These are phyloP conservation scores for Agrilus biguttatus DNA, from an alignment of 2,888 invertebrate genomes.

Conservation along the genomic window DNA sequence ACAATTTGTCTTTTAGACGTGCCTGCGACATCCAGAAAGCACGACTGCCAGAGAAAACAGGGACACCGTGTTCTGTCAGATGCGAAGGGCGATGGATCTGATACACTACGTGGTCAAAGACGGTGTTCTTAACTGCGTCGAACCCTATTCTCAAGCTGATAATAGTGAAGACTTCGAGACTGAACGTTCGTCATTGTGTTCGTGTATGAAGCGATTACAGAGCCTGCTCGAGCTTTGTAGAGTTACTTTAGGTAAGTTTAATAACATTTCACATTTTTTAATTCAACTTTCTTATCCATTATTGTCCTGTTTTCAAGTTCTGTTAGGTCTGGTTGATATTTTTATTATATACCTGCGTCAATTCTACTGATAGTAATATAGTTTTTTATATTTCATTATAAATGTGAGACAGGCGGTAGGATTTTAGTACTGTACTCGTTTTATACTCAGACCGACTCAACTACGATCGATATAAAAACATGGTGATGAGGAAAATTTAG, in stretches of 20 bases:
- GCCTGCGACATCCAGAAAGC: constrained; percentile 88
- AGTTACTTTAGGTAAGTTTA: constrained; percentile 43
- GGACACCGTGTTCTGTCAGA: constrained; percentile 96
- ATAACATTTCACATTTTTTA: background rate
- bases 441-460: no score
- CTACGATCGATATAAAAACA: no score
- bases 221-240: constrained; percentile 76
- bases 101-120: constrained; percentile 96
- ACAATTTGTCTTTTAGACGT: constrained; percentile 44
- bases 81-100: constrained; percentile 92
- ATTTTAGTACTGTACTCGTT: no score
- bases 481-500: no score
- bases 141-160: constrained; percentile 22
- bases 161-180: constrained; percentile 49
- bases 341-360: no score
- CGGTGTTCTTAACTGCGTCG: constrained; percentile 59
- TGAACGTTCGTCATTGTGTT: constrained; percentile 56
- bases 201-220: constrained; percentile 71
- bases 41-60: constrained; percentile 86
- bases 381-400: no score
- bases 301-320: background rate
- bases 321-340: background rate
- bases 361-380: no score
- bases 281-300: no score
- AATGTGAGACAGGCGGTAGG: no score